Conservation (phyloP, 2,888 invertebrate species). For the Ophion costatus region DNA sequence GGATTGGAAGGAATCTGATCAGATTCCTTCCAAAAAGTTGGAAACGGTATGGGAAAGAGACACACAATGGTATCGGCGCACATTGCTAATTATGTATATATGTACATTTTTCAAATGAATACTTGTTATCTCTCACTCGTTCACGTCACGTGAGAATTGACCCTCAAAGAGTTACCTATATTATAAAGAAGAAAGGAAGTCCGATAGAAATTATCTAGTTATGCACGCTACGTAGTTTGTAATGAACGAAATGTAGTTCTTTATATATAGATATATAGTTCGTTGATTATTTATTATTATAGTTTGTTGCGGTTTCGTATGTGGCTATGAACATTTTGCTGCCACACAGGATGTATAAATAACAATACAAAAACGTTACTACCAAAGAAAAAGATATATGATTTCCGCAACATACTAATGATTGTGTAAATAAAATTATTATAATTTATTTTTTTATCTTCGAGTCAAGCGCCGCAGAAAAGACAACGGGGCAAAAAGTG, state of each 20-base stretch:
- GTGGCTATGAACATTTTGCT: conserved; percentile 33
- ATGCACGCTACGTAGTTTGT: conserved; percentile 67
- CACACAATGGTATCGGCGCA: conserved; percentile 7
- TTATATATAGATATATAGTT: conserved; percentile 51
- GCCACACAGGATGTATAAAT: conserved; percentile 17
- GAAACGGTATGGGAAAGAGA: conserved; percentile 1
- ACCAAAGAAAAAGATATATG: conserved; percentile 37
- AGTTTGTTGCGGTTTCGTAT: conserved; percentile 63
- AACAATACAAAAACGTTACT: conserved; percentile 17
- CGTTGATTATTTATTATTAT: conserved; percentile 64
- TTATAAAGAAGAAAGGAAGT: conserved; percentile 37
- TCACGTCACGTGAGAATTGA: conserved; percentile 49
- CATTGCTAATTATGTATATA: conserved; percentile 64
- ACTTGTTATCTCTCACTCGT: conserved; percentile 60
- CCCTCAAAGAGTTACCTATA: conserved; percentile 32
- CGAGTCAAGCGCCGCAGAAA: conserved; percentile 60
- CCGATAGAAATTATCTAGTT: conserved; percentile 59
- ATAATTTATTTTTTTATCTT: conserved; percentile 69
- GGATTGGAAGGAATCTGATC: too few relatives aligned
- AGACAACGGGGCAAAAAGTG: conserved; percentile 61
- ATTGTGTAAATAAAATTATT: conserved; percentile 64
- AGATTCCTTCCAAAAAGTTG: neutral
- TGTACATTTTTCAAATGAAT: conserved; percentile 58
- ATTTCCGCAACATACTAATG: conserved; percentile 63
- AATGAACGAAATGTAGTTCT: conserved; percentile 56